Conservation (phyloP, 2,113 vertebrate genomes). For the Eolophus roseicapilla region DNA sequence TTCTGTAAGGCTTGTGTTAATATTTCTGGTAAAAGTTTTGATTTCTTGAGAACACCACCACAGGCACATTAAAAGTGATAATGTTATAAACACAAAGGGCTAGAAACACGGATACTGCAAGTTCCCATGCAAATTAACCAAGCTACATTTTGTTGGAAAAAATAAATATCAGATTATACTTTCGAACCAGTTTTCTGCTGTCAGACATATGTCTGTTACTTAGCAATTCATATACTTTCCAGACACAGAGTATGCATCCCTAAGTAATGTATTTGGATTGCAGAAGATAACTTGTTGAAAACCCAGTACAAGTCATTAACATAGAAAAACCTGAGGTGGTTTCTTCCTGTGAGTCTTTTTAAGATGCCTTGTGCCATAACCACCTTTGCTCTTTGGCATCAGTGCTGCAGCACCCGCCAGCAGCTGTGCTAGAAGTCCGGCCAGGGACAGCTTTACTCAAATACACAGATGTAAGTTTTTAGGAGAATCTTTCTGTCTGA, state of each 20-base stretch:
- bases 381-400: neutral
- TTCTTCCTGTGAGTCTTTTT: neutral
- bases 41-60: neutral
- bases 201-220: neutral
- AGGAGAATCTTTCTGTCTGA: neutral
- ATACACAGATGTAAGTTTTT: rapidly evolving
- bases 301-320: neutral
- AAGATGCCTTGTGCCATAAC: neutral
- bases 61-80: rapidly evolving
- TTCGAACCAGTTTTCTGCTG: neutral
- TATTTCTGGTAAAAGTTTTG: neutral
- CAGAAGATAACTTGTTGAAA: neutral
- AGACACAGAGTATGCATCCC: neutral
- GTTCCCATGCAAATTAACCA: neutral
- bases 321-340: neutral
- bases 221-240: neutral
- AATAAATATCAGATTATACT: neutral
- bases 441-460: rapidly evolving
- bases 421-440: rapidly evolving
- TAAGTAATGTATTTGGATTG: neutral
- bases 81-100: neutral
- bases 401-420: neutral
- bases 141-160: neutral
- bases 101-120: neutral
- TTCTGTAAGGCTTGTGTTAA: neutral